Conservation (phyloP, 2,888 invertebrate species). For the Scrobipalpa costella region DNA sequence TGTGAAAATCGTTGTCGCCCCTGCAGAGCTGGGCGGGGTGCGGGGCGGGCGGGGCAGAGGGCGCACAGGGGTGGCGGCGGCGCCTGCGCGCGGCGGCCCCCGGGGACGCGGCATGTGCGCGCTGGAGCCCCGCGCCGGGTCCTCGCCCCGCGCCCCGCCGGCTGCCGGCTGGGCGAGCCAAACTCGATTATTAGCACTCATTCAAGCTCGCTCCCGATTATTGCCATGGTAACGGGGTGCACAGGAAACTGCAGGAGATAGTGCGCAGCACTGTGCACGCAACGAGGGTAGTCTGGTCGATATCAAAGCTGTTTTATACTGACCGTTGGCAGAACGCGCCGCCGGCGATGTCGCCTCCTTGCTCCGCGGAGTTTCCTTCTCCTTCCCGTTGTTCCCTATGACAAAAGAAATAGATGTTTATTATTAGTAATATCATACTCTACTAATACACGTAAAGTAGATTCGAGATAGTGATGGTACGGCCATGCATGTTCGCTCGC, state of each 20-base stretch:
- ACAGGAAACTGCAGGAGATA: conserved; percentile 24
- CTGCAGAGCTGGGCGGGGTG: conserved; percentile 58
- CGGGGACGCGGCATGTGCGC: conserved; percentile 57
- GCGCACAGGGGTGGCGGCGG: conserved; percentile 48
- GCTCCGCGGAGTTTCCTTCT: conserved; percentile 83
- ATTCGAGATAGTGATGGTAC: too few relatives aligned
- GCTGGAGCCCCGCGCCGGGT: too few relatives aligned
- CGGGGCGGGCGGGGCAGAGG: conserved; percentile 40
- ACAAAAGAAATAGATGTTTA: conserved; percentile 50
- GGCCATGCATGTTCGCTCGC: too few relatives aligned
- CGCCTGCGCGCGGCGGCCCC: conserved; percentile 43
- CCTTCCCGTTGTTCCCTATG: conserved; percentile 87
- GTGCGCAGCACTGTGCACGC: neutral
- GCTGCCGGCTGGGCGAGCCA: conserved; percentile 38
- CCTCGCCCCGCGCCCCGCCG: conserved; percentile 42
- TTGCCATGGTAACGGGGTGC: conserved; percentile 53
- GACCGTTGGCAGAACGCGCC: conserved; percentile 84
- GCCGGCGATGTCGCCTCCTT: conserved; percentile 87
- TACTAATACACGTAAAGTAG: too few relatives aligned
- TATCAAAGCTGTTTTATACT: conserved; percentile 44
- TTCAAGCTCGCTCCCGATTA: conserved; percentile 64
- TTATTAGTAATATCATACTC: too few relatives aligned
- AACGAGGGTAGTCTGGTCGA: neutral
- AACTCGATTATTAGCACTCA: conserved; percentile 69
- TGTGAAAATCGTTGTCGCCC: conserved; percentile 54